phyloP scores from a whole-genome alignment of 2,797 vertebrate genomes.

The Labroides dimidiatus region DNA sequence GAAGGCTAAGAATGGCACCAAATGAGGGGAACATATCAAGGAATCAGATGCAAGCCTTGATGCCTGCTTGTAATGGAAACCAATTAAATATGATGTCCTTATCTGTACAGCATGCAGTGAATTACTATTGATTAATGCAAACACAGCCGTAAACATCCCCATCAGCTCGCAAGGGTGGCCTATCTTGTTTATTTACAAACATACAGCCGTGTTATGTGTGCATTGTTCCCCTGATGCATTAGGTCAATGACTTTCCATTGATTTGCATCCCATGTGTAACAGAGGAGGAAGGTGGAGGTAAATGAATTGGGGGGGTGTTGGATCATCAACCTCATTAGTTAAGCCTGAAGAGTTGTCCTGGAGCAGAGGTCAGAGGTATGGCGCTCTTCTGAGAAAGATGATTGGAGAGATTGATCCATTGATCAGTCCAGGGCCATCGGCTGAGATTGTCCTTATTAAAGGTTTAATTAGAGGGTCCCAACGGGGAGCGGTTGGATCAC shows the following conservation, averaged over 20 bases:
- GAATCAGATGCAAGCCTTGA: slow-evolving; percentile 17
- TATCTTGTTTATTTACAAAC: slow-evolving; percentile 61
- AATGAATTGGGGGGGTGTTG: slow-evolving; percentile 69
- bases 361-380: slow-evolving; percentile 61
- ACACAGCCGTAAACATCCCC: slow-evolving; percentile 48
- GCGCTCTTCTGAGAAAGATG: slow-evolving; percentile 69
- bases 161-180: slow-evolving; percentile 31
- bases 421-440: slow-evolving; percentile 70
- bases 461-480: slow-evolving; percentile 74
- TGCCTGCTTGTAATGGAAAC: slow-evolving; percentile 28
- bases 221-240: slow-evolving; percentile 61
- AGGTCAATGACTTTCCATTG: slow-evolving; percentile 74
- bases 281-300: slow-evolving; percentile 59
- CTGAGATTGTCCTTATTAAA: slow-evolving; percentile 70
- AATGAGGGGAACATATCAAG: slow-evolving; percentile 10
- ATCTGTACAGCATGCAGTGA: slow-evolving; percentile 51
- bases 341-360: slow-evolving; percentile 61
- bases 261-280: slow-evolving; percentile 61
- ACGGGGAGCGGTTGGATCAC: slow-evolving; percentile 22
- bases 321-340: slow-evolving; percentile 71
- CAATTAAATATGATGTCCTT: slow-evolving; percentile 58
- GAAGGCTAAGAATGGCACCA: background rate
- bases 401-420: slow-evolving; percentile 79
- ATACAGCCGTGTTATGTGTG: slow-evolving; percentile 37
- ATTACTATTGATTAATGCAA: slow-evolving; percentile 67